A percentile compares a stretch with the other conserved stretches of the same genome.
phyloP scores from a whole-genome alignment of 2,888 invertebrate genomes.

The Watsonalla cultraria region DNA sequence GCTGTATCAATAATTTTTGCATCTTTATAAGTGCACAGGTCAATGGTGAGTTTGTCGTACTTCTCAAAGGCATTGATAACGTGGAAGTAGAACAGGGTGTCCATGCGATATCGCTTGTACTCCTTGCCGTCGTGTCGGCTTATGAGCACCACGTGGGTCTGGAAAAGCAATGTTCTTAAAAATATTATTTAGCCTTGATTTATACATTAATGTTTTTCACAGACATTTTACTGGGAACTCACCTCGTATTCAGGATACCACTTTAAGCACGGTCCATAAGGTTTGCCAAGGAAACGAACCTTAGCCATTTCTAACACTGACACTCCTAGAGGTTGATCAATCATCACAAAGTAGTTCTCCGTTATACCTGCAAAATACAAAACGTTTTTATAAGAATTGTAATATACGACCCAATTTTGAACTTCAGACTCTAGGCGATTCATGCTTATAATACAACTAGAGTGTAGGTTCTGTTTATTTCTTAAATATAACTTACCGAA shows the following conservation, averaged over 20 bases:
- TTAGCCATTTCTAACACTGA: neutral
- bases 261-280: neutral
- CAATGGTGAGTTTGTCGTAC: slow-evolving; percentile 82
- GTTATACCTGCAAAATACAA: neutral
- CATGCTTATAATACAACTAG: no score
- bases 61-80: slow-evolving; percentile 92
- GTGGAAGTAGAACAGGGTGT: slow-evolving; percentile 90
- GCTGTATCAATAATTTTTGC: slow-evolving; percentile 90
- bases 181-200: slow-evolving; percentile 14
- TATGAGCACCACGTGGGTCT: slow-evolving; percentile 82
- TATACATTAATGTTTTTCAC: neutral
- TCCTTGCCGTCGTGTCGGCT: slow-evolving; percentile 79
- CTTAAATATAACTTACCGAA: slow-evolving; percentile 77
- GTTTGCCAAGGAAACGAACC: neutral
- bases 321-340: neutral
- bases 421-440: no score
- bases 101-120: slow-evolving; percentile 57
- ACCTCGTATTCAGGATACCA: slow-evolving; percentile 88
- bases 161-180: slow-evolving; percentile 20
- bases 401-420: no score
- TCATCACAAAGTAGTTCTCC: neutral
- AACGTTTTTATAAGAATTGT: neutral
- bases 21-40: slow-evolving; percentile 90
- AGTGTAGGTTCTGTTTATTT: no score
- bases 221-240: neutral